Conservation (phyloP, 1,140 invertebrate species). For the Agrypnia vestita region DNA sequence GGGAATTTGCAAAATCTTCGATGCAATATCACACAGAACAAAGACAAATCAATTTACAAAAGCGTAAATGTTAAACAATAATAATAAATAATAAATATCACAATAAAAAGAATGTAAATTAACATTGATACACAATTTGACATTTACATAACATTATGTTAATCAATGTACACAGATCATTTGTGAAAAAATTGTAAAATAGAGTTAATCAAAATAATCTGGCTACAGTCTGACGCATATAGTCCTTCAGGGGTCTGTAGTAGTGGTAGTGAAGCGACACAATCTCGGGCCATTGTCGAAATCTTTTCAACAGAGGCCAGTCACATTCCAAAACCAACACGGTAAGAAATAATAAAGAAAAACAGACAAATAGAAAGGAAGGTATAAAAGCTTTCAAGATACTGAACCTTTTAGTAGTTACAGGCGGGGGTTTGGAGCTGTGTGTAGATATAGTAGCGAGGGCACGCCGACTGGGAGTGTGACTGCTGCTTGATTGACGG, state of each 20-base stretch:
- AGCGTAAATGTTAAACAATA: background rate
- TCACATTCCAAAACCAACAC: conserved; percentile 85
- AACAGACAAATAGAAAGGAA: conserved; percentile 79
- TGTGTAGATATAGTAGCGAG: conserved; percentile 63
- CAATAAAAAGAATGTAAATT: background rate
- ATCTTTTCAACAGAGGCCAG: conserved; percentile 77
- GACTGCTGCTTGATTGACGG: conserved; percentile 73
- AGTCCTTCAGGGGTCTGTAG: conserved; percentile 88
- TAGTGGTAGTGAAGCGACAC: conserved; percentile 84
- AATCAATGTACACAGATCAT: conserved; percentile 3
- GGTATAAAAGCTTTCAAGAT: conserved; percentile 81
- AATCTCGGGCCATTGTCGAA: conserved; percentile 87
- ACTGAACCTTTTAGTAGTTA: conserved; percentile 71
- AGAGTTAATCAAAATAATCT: conserved; percentile 70
- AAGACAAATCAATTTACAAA: background rate
- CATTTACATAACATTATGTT: conserved; percentile 17
- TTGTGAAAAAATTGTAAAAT: conserved; percentile 16
- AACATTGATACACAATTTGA: conserved; percentile 26
- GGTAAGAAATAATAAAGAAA: conserved; percentile 77
- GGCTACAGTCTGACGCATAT: conserved; percentile 73
- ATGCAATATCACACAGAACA: conserved; percentile 5
- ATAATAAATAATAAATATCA: background rate
- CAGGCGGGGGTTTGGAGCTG: conserved; percentile 58
- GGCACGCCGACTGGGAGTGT: conserved; percentile 72
- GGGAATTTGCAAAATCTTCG: background rate